These are phyloP conservation scores for Pardosa pseudoannulata DNA, from an alignment of 2,888 invertebrate genomes.

Conservation along the genomic window DNA sequence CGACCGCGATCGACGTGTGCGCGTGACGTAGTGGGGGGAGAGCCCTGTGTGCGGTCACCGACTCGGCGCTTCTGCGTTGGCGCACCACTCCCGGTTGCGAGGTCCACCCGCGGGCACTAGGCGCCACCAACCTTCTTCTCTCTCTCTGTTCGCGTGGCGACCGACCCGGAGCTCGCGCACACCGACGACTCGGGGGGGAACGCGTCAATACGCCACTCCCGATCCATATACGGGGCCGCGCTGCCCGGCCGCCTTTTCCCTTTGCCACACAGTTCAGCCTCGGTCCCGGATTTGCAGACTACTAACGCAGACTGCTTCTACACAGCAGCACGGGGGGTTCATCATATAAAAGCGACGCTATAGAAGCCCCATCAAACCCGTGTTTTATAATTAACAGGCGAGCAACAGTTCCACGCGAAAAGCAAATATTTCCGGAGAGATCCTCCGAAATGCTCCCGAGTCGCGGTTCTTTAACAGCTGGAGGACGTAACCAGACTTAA, in stretches of 20 bases:
- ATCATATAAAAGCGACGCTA: too few relatives aligned
- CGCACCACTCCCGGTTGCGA: background rate
- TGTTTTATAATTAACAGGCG: too few relatives aligned
- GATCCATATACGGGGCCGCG: background rate
- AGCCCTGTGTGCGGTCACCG: constrained; percentile 62
- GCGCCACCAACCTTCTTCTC: constrained; percentile 5
- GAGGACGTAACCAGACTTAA: too few relatives aligned
- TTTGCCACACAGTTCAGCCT: too few relatives aligned
- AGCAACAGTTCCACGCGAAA: too few relatives aligned
- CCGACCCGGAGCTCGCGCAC: constrained; percentile 1
- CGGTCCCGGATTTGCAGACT: constrained; percentile 13
- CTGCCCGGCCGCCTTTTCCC: background rate
- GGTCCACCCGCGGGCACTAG: constrained; percentile 42
- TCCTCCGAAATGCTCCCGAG: too few relatives aligned
- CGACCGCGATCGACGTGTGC: constrained; percentile 69
- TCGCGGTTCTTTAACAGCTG: too few relatives aligned
- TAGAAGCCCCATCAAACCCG: too few relatives aligned
- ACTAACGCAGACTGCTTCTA: background rate
- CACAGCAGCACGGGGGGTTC: too few relatives aligned
- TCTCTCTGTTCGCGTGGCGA: constrained; percentile 13
- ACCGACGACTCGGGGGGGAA: background rate
- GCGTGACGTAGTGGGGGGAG: constrained; percentile 63
- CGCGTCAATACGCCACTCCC: background rate
- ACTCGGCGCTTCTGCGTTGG: constrained; percentile 6
- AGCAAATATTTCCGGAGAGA: too few relatives aligned